These are phyloP conservation scores for Pedetes capensis DNA, from an alignment of 2,113 vertebrate species.

Conservation along the genomic window DNA sequence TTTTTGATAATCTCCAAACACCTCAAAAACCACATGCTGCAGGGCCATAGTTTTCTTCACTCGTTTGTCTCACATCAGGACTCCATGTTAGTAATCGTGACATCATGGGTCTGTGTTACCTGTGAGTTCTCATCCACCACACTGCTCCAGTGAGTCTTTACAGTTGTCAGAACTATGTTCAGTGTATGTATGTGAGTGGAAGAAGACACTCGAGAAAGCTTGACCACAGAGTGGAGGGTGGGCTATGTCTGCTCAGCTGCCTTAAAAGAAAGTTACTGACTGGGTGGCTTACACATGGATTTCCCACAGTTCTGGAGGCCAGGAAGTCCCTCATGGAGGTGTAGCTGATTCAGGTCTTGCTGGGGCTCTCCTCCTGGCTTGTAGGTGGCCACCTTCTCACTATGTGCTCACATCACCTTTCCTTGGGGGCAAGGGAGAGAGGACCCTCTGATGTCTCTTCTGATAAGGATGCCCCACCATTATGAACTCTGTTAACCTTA, in stretches of 20 bases:
- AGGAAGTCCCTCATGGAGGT: neutral
- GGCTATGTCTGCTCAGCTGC: no score
- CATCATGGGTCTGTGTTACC: fast-evolving
- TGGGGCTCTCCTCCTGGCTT: no score
- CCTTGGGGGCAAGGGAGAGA: neutral
- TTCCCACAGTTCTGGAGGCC: neutral
- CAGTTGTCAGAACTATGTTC: neutral
- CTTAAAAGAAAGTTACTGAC: neutral
- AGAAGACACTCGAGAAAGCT: no score
- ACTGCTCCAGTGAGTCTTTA: fast-evolving
- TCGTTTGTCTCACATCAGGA: neutral
- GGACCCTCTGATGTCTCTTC: no score
- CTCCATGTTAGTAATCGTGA: fast-evolving
- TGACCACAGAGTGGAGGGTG: neutral
- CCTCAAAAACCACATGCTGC: neutral
- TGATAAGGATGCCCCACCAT: neutral
- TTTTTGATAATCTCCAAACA: neutral
- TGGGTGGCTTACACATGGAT: neutral
- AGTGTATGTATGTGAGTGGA: fast-evolving
- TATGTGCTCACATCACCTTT: neutral
- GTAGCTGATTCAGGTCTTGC: neutral
- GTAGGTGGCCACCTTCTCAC: no score
- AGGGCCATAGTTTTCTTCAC: neutral
- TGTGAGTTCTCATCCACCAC: neutral
- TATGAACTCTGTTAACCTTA: neutral